These are phyloP conservation scores for Pygoscelis adeliae DNA, from an alignment of 2,113 vertebrate species.

Conservation along the genomic window DNA sequence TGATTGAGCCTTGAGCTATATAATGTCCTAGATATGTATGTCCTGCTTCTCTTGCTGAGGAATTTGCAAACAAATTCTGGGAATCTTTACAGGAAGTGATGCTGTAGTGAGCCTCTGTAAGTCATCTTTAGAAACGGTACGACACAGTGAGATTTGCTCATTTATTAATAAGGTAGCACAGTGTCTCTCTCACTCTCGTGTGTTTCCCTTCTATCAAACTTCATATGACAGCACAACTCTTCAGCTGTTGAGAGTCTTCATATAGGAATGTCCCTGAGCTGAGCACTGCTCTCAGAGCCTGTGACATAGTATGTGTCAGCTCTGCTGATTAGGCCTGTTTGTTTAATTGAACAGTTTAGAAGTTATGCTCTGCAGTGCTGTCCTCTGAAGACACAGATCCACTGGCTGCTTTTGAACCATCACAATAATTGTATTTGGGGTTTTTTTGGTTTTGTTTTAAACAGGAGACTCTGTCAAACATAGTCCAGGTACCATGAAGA, in stretches of 20 bases:
- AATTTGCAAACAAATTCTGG: not conserved
- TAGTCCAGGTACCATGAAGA: not conserved
- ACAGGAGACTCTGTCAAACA: not conserved
- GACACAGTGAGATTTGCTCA: not conserved
- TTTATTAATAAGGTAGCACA: not conserved
- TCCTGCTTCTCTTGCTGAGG: not conserved
- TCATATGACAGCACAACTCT: not conserved
- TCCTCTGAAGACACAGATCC: not conserved
- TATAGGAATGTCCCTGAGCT: not conserved
- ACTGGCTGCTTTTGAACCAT: not conserved
- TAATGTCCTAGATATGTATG: not conserved
- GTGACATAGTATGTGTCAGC: not conserved
- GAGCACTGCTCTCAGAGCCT: not conserved
- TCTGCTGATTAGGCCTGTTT: not conserved
- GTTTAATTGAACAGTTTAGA: not conserved
- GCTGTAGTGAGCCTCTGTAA: not conserved
- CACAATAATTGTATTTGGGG: not conserved
- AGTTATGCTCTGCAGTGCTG: not conserved
- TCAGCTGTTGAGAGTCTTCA: not conserved
- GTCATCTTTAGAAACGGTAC: not conserved
- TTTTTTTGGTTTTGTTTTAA: not conserved
- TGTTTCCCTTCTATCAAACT: not conserved
- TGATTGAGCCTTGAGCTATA: not conserved
- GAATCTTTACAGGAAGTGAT: not conserved
- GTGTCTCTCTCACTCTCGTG: not conserved